A percentile compares a stretch with the other conserved stretches of the same genome.
These are phyloP conservation scores for Propithecus coquereli DNA, from an alignment of 2,113 vertebrate species.

Conservation along the genomic window DNA sequence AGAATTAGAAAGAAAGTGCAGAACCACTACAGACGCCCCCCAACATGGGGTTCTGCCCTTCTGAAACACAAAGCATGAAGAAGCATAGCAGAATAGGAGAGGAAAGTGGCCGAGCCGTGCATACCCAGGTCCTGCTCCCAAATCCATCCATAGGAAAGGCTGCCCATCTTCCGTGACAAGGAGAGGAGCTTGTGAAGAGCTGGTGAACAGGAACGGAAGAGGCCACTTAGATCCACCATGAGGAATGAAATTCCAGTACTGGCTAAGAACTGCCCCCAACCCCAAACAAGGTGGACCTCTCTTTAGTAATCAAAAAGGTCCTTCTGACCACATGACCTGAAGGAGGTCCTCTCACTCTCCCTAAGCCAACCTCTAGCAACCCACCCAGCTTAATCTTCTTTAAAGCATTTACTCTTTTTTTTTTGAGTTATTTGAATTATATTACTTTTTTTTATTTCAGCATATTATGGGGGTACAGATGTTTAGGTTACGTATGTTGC, in stretches of 20 bases:
- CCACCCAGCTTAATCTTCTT: not conserved
- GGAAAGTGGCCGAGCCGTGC: not conserved
- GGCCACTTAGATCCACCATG: fast-evolving
- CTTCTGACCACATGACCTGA: not conserved
- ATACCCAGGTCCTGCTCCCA: not conserved
- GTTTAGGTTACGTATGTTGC: no score
- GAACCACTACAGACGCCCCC: not conserved
- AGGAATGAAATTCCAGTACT: not conserved
- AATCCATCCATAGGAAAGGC: not conserved
- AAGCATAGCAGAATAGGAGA: not conserved
- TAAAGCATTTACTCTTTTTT: not conserved
- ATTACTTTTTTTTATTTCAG: no score
- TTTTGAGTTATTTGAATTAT: no score
- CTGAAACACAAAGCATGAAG: not conserved
- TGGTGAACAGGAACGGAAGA: not conserved
- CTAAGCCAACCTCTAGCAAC: not conserved
- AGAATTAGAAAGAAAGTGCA: not conserved
- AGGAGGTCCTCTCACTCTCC: not conserved
- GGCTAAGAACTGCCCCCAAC: not conserved
- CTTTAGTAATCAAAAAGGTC: not conserved
- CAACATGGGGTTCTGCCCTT: not conserved
- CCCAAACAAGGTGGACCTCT: not conserved
- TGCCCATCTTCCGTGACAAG: not conserved
- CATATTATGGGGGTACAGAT: no score
- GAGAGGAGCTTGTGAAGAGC: not conserved